Base-by-base conservation (phyloP, 2,888 invertebrate species). In the Eumacrocentrus americanus region DNA sequence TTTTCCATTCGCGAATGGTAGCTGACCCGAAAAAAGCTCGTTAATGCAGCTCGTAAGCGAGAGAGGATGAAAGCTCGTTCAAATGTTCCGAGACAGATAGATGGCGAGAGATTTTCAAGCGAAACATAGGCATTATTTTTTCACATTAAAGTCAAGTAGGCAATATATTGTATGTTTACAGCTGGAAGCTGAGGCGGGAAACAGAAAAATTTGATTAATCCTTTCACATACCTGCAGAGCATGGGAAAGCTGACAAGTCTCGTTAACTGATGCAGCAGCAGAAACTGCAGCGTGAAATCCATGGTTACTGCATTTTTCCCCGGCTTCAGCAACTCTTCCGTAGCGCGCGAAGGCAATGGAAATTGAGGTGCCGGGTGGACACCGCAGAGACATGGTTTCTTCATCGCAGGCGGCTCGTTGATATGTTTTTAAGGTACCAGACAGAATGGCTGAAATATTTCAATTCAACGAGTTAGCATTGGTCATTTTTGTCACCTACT, bases 341-440 rank as follows among this genome's bases (percentile, higher is more conserved):
- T 94, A 95, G 77, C 92, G 92, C n/a, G 95, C 95, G 71, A 93
- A 85, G 78, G 94, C 91, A 70, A 96, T 91, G 72, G 91, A 90
- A 78, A 98, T 95, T 72, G 93, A 92, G 35, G 97, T 97, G 54
- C 94, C 94, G 47, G 90, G 84, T 23, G 97, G 96, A 82, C 98
- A 98, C 76, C 90, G 89, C 64, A 97, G 86, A 50, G 89, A 88
- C 79, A 97, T 89, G 79, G 88, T 86, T 76, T 96, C 92, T 65
- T 93, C 92, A 83, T 96, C 95, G 82, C 98, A 98, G 53, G 94
- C 94, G 50, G 93, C 93, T 67, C 91, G 89, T 78, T 95, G 93
- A 82, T 94, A 94, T 46, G 94, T 95, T 75, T 93, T 87, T 71
- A 98, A 85, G 25, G 95, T 95, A 70, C 94, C 94, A 73, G 94